Base-by-base conservation (phyloP, 2,113 vertebrate genomes). In the Poecilia latipinna region DNA sequence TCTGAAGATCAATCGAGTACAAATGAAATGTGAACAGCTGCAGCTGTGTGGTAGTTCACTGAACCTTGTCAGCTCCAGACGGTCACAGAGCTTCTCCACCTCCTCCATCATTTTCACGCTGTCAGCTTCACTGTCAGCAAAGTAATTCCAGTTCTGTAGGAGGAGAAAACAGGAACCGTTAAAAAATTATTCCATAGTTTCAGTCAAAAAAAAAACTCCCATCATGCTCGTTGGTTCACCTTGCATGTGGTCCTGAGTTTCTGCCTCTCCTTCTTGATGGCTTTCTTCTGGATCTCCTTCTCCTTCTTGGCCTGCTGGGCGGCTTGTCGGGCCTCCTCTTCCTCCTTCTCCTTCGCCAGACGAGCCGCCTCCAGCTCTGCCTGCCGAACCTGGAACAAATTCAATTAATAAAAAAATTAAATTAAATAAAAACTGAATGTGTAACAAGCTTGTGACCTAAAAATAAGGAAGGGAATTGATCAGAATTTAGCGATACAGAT, bases 41-140 rank as follows among this genome's bases (percentile, higher is more conserved):
- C 42, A 15, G 12, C 8, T 2, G 39, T 62, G 3, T n/a, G 1
- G 3, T 15, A 1, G 4, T 3, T 12, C 1, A 10, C 19, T 26
- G 66, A 90, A 99, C 98, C 98, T 98, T 28, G 94, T 83, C 13
- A 99, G 92, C 89, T 99, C 97, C 82, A 99, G 96, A 8, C 96
- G 96, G 83, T 99, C 97, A 80, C 98, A 99, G 61, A 99, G 96
- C 86, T 99, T 99, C 94, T 99, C 98, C 78, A 99, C 96, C 63
- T 99, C 98, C 91, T 98, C 97, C 98, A 99, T 97, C 98, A 99
- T 99, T 91, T 97, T 98, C 86, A 99, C 95, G 66, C 94, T 93
- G 66, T 99, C 98, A 11, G 94, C 91, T 86, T 99, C 97, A 78
- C 90, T 95, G 70, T 98, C 97, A 79, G 96, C 94, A 94, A 99